Conservation (phyloP, 2,888 invertebrate genomes). For the Rhagium mordax region DNA sequence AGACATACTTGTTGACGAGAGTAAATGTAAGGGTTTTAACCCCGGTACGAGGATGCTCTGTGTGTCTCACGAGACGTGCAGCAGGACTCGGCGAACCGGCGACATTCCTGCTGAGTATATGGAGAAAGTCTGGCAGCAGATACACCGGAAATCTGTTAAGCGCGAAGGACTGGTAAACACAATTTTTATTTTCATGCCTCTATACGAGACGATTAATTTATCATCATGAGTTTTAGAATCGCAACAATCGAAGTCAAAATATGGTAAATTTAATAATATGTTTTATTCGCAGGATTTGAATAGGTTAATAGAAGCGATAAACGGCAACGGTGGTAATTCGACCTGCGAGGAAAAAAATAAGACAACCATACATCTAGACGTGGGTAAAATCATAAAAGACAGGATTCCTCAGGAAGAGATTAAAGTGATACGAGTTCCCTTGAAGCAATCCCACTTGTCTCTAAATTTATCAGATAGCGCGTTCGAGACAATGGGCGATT, state of each 20-base stretch:
- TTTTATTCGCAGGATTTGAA: slow-evolving; percentile 30
- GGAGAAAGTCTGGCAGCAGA: slow-evolving; percentile 64
- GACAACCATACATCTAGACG: slow-evolving; percentile 38
- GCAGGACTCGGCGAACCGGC: slow-evolving; percentile 55
- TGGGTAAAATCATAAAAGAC: slow-evolving; percentile 63
- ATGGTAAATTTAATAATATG: too few relatives aligned
- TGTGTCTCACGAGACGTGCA: slow-evolving; percentile 63
- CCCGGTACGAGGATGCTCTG: slow-evolving; percentile 66
- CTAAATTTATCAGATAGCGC: slow-evolving; percentile 66
- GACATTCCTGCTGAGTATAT: slow-evolving; percentile 60
- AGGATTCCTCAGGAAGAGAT: slow-evolving; percentile 59
- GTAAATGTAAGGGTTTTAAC: slow-evolving; percentile 62
- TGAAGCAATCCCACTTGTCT: slow-evolving; percentile 61
- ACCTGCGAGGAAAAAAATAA: background rate
- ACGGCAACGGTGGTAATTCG: slow-evolving; percentile 3
- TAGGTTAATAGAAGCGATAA: slow-evolving; percentile 12
- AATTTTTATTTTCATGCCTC: background rate
- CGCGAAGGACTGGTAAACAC: slow-evolving; percentile 42
- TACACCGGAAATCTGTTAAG: slow-evolving; percentile 46
- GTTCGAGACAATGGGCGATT: slow-evolving; percentile 68
- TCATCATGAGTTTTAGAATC: too few relatives aligned
- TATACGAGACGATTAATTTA: too few relatives aligned
- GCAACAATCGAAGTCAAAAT: too few relatives aligned
- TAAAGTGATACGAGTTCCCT: slow-evolving; percentile 63
- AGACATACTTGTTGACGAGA: slow-evolving; percentile 68